These are phyloP conservation scores for Arizona elegans DNA, from an alignment of 2,113 vertebrate genomes.

Conservation along the genomic window DNA sequence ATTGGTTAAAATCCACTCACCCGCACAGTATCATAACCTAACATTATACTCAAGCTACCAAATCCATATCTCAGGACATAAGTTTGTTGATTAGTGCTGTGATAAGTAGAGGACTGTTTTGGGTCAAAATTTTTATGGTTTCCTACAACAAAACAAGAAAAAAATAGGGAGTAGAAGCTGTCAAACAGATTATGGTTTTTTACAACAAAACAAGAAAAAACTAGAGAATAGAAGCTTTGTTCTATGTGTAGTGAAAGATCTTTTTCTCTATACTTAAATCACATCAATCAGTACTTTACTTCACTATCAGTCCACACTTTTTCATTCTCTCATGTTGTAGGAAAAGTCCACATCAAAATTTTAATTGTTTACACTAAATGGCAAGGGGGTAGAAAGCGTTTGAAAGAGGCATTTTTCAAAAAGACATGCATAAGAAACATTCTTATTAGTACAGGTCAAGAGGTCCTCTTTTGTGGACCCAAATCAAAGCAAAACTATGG, in stretches of 20 bases:
- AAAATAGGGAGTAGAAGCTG: background rate
- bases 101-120: slow-evolving; percentile 61
- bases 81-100: background rate
- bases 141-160: slow-evolving; percentile 38
- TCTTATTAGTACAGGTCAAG: background rate
- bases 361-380: background rate
- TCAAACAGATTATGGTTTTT: slow-evolving; percentile 62
- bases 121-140: slow-evolving; percentile 67
- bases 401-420: background rate
- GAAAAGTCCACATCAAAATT: background rate
- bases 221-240: background rate
- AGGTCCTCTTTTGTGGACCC: background rate
- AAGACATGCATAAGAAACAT: background rate
- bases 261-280: rapidly evolving
- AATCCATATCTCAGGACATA: slow-evolving; percentile 67
- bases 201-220: slow-evolving; percentile 26
- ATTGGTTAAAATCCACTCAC: slow-evolving; percentile 49
- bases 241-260: background rate
- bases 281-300: background rate
- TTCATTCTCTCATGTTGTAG: background rate
- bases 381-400: background rate
- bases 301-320: background rate
- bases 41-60: slow-evolving; percentile 51
- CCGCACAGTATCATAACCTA: slow-evolving; percentile 68
- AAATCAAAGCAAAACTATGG: background rate